Evolutionary conservation across 2,888 invertebrate genomes (phyloP), one percentile per base, ranked within the genome.

Genomic region (Lasioglossum zephyrum): DNA sequence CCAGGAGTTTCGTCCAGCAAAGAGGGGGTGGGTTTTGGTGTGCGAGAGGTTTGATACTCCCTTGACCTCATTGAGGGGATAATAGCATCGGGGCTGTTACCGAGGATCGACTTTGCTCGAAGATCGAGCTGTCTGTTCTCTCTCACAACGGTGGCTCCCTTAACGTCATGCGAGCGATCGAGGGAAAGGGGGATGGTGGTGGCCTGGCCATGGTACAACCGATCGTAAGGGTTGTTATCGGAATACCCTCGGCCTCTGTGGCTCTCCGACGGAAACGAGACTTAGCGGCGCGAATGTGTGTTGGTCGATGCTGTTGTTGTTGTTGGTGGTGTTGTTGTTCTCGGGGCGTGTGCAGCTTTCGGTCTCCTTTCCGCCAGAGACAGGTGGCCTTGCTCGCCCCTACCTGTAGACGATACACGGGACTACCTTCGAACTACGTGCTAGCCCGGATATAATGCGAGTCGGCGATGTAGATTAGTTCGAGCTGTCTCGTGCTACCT

Each of bases 391-490:
- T 11, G n/a, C 18, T 16, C 13, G 9, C 36, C 36, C 36, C 44
- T 66, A 72, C 75, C 73, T 70, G 81, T 60, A 76, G 83, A 86
- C 87, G 87, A 81, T 86, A 87, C 87, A 82, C 66, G 79, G 39
- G 80, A 82, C 85, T 87, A 88, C 84, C 88, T 85, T 82, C 78
- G 70, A 81, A 82, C 82, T 84, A 88, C 84, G 83, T 70, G 84
- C 88, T 73, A 81, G 77, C 84, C 44, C 75, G 86, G 79, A 66
- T 88, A 84, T 91, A 88, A 86, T 84, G 81, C 76, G 72, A 78
- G 82, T 78, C 85, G 72, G 80, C 87, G 81, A 88, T 89, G 90
- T 88, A 89, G 90, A 91, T 91, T 91, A 92, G 89, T 88, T 82
- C 69, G 72, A 66, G 49, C 69, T 39, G 39, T 39, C 69, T 69